phyloP scores from a whole-genome alignment of 1,140 invertebrate species.

The Dendroctonus ponderosae region DNA sequence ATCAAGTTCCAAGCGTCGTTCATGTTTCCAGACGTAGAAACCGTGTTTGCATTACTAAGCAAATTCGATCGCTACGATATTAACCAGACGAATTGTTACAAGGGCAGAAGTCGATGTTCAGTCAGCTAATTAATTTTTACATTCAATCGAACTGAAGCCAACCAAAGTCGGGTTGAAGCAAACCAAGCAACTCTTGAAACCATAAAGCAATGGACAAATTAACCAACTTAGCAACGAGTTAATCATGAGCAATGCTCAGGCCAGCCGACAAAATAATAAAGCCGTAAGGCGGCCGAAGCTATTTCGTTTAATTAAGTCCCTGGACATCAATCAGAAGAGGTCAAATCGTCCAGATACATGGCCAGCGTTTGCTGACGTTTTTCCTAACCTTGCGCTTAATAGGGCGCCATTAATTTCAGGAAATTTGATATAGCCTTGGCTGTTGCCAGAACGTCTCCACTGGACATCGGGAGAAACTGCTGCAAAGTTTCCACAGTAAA shows the following conservation, averaged over 20 bases:
- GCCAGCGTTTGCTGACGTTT: conserved; percentile 9
- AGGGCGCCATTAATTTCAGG: conserved; percentile 13
- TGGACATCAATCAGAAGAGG: conserved; percentile 28
- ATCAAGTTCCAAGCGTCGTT: not conserved
- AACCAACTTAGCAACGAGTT: not conserved
- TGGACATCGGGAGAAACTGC: too few relatives aligned
- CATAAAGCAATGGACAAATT: not conserved
- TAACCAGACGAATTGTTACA: not conserved
- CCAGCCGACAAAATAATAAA: conserved; percentile 15
- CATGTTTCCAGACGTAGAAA: not conserved
- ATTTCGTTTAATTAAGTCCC: conserved; percentile 30
- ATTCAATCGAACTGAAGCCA: not conserved
- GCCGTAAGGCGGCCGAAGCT: not conserved
- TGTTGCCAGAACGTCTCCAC: too few relatives aligned
- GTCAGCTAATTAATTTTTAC: not conserved
- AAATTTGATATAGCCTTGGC: too few relatives aligned
- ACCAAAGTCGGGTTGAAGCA: not conserved
- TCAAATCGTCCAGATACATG: conserved; percentile 13
- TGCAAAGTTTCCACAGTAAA: too few relatives aligned
- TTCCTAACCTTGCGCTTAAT: conserved; percentile 16
- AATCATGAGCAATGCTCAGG: conserved; percentile 1
- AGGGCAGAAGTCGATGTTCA: not conserved
- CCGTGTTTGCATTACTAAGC: not conserved
- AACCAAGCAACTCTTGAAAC: not conserved
- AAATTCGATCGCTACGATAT: not conserved